Conservation (phyloP, 2,888 invertebrate genomes). For the Clusia tigrina region DNA sequence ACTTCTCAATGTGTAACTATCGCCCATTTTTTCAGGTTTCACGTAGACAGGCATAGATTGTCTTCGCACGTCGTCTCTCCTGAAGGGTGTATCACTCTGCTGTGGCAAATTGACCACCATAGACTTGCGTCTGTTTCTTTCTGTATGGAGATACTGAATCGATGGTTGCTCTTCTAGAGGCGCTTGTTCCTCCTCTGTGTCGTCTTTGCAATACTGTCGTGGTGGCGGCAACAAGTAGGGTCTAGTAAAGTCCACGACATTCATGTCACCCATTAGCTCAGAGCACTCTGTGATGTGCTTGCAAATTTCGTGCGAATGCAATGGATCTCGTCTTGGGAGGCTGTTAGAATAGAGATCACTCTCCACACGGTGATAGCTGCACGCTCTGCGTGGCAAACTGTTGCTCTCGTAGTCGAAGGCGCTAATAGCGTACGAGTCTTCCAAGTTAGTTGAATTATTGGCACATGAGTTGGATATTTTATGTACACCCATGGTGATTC, state of each 20-base stretch:
- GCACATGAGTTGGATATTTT: slow-evolving; percentile 14
- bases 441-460: neutral
- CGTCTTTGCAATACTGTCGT: slow-evolving; percentile 50
- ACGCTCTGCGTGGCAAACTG: slow-evolving; percentile 61
- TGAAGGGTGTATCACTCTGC: slow-evolving; percentile 47
- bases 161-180: slow-evolving; percentile 53
- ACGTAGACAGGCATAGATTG: slow-evolving; percentile 59
- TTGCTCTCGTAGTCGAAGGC: slow-evolving; percentile 62
- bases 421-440: slow-evolving; percentile 35
- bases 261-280: slow-evolving; percentile 54
- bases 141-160: slow-evolving; percentile 27
- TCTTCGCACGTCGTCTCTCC: slow-evolving; percentile 53
- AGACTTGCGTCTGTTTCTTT: slow-evolving; percentile 49
- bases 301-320: slow-evolving; percentile 58
- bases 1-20: slow-evolving; percentile 50
- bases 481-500: slow-evolving; percentile 10
- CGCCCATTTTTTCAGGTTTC: slow-evolving; percentile 53
- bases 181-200: slow-evolving; percentile 47
- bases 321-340: slow-evolving; percentile 57
- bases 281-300: slow-evolving; percentile 62
- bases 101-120: slow-evolving; percentile 44
- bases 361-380: slow-evolving; percentile 59
- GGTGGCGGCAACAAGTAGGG: slow-evolving; percentile 52
- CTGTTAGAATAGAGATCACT: slow-evolving; percentile 61
- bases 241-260: slow-evolving; percentile 50